A percentile compares a stretch with the other conserved stretches of the same genome.
phyloP scores from a whole-genome alignment of 2,113 vertebrate genomes.

The Ondatra zibethicus region DNA sequence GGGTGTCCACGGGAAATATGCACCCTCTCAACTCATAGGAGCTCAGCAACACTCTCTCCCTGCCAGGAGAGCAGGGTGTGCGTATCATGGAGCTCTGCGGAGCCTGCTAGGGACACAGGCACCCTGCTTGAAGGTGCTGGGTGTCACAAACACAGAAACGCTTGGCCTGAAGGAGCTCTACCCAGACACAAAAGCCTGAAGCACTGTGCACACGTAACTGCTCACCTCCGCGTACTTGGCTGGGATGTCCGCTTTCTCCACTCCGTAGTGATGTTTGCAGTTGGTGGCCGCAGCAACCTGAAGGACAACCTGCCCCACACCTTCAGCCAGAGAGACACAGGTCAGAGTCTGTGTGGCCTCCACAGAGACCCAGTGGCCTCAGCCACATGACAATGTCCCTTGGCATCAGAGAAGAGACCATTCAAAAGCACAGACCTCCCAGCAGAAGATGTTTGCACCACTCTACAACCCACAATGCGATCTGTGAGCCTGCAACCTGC shows the following conservation, averaged over 20 bases:
- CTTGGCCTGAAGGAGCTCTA: fast-evolving
- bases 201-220: too few relatives aligned
- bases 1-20: background rate
- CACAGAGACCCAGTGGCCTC: background rate
- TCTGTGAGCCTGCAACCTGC: background rate
- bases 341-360: background rate
- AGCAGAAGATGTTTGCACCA: background rate
- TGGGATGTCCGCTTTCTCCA: conserved; percentile 99
- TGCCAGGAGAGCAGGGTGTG: background rate
- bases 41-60: background rate
- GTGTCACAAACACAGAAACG: background rate
- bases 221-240: conserved; percentile 98
- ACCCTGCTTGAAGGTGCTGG: background rate
- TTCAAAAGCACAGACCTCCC: background rate
- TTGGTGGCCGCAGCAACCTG: conserved; percentile 98
- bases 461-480: background rate
- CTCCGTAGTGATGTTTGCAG: conserved; percentile 98
- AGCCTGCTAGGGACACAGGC: background rate
- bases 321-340: conserved; percentile 81
- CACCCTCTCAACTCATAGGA: background rate
- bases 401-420: background rate
- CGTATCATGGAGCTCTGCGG: background rate
- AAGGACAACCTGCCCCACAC: conserved; percentile 99
- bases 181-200: background rate
- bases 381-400: background rate